Conservation (phyloP, 2,113 vertebrate species). For the Petromus typicus region DNA sequence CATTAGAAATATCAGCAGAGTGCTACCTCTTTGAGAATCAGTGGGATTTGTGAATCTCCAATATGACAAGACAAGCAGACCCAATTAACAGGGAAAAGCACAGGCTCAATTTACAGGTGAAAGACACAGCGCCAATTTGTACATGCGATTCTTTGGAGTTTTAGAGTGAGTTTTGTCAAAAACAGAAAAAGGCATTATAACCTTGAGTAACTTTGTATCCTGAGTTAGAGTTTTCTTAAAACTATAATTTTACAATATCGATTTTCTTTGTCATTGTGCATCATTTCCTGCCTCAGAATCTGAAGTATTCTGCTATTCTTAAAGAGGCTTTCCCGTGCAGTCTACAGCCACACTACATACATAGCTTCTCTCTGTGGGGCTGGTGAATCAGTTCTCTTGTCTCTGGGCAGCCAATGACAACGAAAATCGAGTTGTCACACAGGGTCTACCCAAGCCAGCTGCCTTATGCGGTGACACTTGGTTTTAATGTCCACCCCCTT, state of each 20-base stretch:
- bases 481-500: not conserved
- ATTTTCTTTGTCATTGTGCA: not conserved
- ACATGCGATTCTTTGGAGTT: not conserved
- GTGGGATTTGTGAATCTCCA: not conserved
- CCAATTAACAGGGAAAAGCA: not conserved
- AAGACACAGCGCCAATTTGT: not conserved
- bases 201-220: not conserved
- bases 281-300: not conserved
- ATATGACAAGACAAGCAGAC: not conserved
- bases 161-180: not conserved
- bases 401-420: not conserved
- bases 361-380: not conserved
- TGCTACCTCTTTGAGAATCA: not conserved
- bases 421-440: not conserved
- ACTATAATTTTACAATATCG: not conserved
- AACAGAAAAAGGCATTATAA: not conserved
- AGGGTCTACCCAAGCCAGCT: not conserved
- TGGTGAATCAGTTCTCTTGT: not conserved
- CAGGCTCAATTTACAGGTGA: not conserved
- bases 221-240: not conserved
- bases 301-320: not conserved
- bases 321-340: not conserved
- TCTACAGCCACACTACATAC: rapidly evolving
- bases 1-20: not conserved
- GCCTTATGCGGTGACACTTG: not conserved